phyloP scores from a whole-genome alignment of 2,797 vertebrate genomes.

The Petrocephalus sullivani region DNA sequence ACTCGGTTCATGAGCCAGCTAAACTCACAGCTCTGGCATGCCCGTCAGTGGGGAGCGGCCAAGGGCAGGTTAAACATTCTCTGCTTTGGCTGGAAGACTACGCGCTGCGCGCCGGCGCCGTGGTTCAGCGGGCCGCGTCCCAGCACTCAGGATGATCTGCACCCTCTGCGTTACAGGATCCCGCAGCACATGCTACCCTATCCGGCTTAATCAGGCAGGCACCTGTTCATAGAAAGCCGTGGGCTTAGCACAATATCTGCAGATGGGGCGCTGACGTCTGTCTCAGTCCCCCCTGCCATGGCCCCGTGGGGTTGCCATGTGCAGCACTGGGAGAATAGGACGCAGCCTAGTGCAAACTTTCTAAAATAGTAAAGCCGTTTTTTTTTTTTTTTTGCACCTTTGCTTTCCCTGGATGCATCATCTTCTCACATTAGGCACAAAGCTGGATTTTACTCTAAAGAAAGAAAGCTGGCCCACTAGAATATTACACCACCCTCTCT shows the following conservation, averaged over 20 bases:
- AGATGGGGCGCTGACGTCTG: slow-evolving; percentile 18
- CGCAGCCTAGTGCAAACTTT: background rate
- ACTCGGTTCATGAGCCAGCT: background rate
- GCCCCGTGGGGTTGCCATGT: background rate
- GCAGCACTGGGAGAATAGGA: background rate
- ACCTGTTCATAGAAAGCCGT: slow-evolving; percentile 21
- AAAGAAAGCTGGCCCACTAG: background rate
- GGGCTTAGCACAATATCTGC: slow-evolving; percentile 19
- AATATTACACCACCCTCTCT: background rate
- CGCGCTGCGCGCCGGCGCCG: background rate
- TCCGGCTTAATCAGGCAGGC: slow-evolving; percentile 26
- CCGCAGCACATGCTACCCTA: slow-evolving; percentile 23
- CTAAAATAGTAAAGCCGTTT: background rate
- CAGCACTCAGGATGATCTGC: background rate
- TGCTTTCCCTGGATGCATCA: background rate
- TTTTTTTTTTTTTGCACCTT: background rate
- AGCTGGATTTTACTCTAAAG: background rate
- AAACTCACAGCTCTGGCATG: background rate
- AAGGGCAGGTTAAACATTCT: slow-evolving; percentile 6
- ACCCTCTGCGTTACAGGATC: background rate
- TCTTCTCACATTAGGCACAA: background rate
- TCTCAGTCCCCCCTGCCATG: background rate
- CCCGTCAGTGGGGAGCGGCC: background rate
- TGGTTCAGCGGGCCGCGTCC: background rate
- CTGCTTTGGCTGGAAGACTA: background rate